Evolutionary conservation across 2,797 vertebrate genomes (phyloP), one percentile per base, ranked within the genome.

Genomic region (Premnoplex brunnescens): DNA sequence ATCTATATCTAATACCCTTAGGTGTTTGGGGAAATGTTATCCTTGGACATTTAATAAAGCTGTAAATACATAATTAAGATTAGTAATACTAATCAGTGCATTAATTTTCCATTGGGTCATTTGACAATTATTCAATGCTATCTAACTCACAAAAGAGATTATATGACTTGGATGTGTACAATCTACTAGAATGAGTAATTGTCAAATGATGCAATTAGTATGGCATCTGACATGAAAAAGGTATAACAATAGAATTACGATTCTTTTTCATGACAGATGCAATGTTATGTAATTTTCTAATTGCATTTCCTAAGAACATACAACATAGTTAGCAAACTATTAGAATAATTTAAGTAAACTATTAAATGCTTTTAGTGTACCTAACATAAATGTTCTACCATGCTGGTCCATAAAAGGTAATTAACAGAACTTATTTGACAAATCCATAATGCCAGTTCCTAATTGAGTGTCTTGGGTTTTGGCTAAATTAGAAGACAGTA

Each of bases 41-140:
- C 36, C 48, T 73, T 60, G 20, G 67, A 76, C 56, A 83, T 91
- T 95, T 89, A 95, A 95, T 73, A 94, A 91, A 91, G 60, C 13
- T 14, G 3, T 92, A 95, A 91, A 95, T 91, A 84, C 20, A 37
- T 76, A 91, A 95, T 95, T 95, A 95, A 94, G 79, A 94, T 89
- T 74, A 93, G 69, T 64, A 94, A 74, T 48, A 85, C 27, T 86
- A 83, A 94, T 90, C 74, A 64, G 82, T 63, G 36, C 62, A 91
- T 81, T 93, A 76, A 74, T 89, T 89, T 96, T 88, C 66, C 66
- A 67, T 68, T 88, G 78, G 74, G 76, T 89, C 87, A 89, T 69
- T 78, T 89, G 39, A 81, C 66, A 93, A 89, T 88, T 83, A 92
- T 68, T 56, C 74, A 92, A 75, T 54, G 36, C 10, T 85, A 32